Base-by-base conservation (phyloP, 2,113 vertebrate species). In the Pogonocichla stellata region DNA sequence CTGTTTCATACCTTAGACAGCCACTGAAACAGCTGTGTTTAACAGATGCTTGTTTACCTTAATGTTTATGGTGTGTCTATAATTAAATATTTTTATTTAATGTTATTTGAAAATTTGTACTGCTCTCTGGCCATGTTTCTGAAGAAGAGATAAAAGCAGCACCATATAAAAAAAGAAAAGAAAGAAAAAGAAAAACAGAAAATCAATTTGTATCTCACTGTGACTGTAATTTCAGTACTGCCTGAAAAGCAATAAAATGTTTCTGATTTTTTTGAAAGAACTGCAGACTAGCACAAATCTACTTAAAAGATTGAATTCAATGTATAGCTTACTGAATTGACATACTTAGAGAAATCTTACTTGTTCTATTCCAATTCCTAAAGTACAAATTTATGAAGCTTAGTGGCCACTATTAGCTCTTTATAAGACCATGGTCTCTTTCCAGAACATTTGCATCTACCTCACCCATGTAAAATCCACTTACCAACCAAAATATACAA, bases 31-130 rank as follows among this genome's bases (percentile, higher is more conserved):
- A 80, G 10, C 8, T 62, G 7, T 36, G 45, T 72, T 48, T 71
- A 79, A 65, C 2, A 93, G 91, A 92, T 80, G 6, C n/a, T 80
- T 23, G 2, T 54, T 80, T 45, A 56, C 16, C 51, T 50, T 45
- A 40, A 31, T 77, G 47, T 85, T 93, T 92, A 61, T 86, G 26
- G 7, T 42, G 7, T 38, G 54, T 31, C 58, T 92, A 86, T 89
- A 93, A 88, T 94, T 62, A 92, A 87, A 43, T 48, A 19, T 29
- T 81, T 94, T 83, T 91, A 29, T 81, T 88, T 53, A 74, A 60
- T 42, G 12, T 50, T 85, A 90, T 90, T 88, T 81, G 40, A 90
- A 85, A 95, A 67, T 50, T 77, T 66, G 3, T 77, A 51, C 22
- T 56, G 50, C 14, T 71, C 31, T 43, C 22, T 70, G 42, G n/a